Percentiles rank a stretch among this genome's conserved stretches.
phyloP scores from a whole-genome alignment of 2,797 vertebrate genomes.

The Hydrocynus forskahlii region DNA sequence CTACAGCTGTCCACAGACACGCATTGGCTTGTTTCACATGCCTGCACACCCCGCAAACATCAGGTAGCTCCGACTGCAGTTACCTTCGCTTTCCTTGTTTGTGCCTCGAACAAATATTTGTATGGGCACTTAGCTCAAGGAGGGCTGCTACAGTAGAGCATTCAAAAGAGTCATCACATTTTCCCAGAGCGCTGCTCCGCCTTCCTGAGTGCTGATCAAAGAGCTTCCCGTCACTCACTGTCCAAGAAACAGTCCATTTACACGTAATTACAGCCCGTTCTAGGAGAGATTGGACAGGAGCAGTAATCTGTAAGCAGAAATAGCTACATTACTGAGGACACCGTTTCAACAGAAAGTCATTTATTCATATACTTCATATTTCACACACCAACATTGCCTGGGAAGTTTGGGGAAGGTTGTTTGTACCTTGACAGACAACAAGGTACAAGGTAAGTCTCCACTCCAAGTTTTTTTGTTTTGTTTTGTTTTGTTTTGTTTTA shows the following conservation, averaged over 20 bases:
- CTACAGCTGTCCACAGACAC: neutral
- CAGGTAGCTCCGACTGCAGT: neutral
- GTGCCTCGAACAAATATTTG: slow-evolving; percentile 3
- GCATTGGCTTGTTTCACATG: no score
- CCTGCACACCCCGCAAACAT: neutral
- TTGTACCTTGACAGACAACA: neutral
- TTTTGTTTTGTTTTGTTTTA: neutral
- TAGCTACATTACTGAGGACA: slow-evolving; percentile 7
- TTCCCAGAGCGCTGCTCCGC: neutral
- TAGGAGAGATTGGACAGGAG: slow-evolving; percentile 19
- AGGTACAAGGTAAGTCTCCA: neutral
- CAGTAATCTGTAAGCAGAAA: slow-evolving; percentile 43
- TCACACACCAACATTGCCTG: neutral
- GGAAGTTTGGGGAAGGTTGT: neutral
- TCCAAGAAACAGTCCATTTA: slow-evolving; percentile 33
- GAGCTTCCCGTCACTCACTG: slow-evolving; percentile 24
- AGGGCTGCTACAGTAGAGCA: neutral
- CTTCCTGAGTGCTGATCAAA: slow-evolving; percentile 40
- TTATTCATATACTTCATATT: slow-evolving; percentile 8
- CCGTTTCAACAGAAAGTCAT: slow-evolving; percentile 9
- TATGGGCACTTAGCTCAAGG: slow-evolving; percentile 6
- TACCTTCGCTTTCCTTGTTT: slow-evolving; percentile 3
- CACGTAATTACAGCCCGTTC: slow-evolving; percentile 30
- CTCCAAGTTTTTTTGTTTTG: neutral
- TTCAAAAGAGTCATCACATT: slow-evolving; percentile 24